Percentiles rank a stretch among this genome's conserved stretches.
Evolutionary conservation across 2,797 vertebrate genomes (phyloP).

Genomic region (Hemibagrus guttatus): DNA sequence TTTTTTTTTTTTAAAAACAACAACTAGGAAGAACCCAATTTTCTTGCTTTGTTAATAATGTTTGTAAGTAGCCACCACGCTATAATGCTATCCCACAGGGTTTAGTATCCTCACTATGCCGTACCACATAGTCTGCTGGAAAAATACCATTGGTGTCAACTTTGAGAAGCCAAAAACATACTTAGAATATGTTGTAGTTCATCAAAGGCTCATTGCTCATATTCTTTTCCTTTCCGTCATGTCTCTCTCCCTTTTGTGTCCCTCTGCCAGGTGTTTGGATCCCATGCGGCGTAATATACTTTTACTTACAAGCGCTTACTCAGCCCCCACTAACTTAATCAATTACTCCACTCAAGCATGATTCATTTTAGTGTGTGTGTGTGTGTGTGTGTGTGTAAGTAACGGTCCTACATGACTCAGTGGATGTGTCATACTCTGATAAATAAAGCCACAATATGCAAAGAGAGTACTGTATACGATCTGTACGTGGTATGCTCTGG

Average conservation of each 20-base stretch:
- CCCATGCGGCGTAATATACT: conserved; percentile 14
- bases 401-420: conserved; percentile 34
- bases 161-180: background rate
- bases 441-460: background rate
- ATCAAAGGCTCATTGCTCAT: background rate
- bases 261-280: conserved; percentile 16
- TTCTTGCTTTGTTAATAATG: background rate
- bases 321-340: conserved; percentile 30
- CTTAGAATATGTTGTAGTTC: background rate
- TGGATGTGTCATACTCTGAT: conserved; percentile 18
- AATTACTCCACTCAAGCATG: conserved; percentile 40
- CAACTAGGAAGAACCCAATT: background rate
- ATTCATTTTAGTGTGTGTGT: conserved; percentile 5
- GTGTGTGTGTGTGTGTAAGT: conserved; percentile 24
- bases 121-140: background rate
- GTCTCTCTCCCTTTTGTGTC: background rate
- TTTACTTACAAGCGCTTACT: conserved; percentile 7
- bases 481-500: background rate
- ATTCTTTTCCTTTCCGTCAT: background rate
- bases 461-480: conserved; percentile 3
- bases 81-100: background rate
- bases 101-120: background rate
- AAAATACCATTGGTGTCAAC: background rate
- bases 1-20: too few relatives aligned
- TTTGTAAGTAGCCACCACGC: too few relatives aligned